These are phyloP conservation scores for Rutilus rutilus DNA, from an alignment of 2,113 vertebrate species.

Conservation along the genomic window DNA sequence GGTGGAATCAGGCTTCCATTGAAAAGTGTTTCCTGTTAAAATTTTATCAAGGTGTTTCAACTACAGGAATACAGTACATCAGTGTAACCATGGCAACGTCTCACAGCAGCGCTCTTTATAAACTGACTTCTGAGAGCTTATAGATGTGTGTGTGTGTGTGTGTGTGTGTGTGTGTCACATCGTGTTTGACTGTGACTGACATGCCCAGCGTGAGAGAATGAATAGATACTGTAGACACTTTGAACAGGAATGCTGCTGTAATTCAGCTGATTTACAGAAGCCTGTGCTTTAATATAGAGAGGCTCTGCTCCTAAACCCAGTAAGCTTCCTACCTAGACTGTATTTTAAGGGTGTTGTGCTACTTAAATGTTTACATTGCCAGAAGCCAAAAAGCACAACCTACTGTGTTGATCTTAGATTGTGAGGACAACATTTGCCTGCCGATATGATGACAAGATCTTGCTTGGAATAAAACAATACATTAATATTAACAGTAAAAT, in stretches of 20 bases:
- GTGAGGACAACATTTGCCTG: not conserved
- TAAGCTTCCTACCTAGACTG: not conserved
- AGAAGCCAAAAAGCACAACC: not conserved
- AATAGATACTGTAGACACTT: not conserved
- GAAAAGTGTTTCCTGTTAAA: conserved; percentile 11
- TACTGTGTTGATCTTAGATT: not conserved
- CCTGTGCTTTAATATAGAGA: not conserved
- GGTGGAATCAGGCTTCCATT: no score
- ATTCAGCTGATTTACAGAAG: not conserved
- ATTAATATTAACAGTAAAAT: not conserved
- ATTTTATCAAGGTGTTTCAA: conserved; percentile 43
- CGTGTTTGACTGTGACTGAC: not conserved
- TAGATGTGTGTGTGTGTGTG: conserved; percentile 34
- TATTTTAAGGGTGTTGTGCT: not conserved
- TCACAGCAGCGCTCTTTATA: conserved; percentile 33
- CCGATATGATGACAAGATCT: not conserved
- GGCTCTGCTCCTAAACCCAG: not conserved
- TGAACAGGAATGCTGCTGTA: no score
- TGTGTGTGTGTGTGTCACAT: conserved; percentile 16
- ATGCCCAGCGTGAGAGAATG: not conserved
- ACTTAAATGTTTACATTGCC: not conserved
- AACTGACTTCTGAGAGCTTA: conserved; percentile 41
- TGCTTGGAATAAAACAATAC: not conserved
- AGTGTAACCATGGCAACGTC: conserved; percentile 52
- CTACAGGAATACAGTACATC: conserved; percentile 24